phyloP scores from a whole-genome alignment of 2,888 invertebrate species.

The Suillia variegata region DNA sequence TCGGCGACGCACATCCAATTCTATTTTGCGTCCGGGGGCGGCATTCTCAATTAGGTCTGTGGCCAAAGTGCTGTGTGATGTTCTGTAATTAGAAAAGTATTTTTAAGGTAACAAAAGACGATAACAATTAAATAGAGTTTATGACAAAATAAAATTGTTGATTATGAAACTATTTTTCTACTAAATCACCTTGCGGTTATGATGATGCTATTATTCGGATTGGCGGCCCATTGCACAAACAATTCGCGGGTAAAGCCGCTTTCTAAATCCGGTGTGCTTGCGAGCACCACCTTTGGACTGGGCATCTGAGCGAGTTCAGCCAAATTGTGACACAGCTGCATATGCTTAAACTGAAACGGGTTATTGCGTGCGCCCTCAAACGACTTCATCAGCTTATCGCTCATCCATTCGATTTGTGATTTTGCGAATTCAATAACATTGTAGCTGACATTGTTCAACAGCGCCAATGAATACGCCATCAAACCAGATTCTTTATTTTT shows the following conservation, averaged over 20 bases:
- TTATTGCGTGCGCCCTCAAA: constrained; percentile 91
- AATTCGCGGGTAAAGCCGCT: constrained; percentile 93
- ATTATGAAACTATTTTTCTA: not conserved
- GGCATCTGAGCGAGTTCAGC: constrained; percentile 84
- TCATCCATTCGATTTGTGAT: constrained; percentile 99
- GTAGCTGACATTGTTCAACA: constrained; percentile 95
- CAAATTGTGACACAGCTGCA: constrained; percentile 92
- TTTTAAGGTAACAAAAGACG: constrained; percentile 14
- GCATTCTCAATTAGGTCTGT: constrained; percentile 80
- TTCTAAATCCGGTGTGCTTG: constrained; percentile 94
- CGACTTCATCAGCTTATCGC: constrained; percentile 93
- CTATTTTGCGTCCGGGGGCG: constrained; percentile 71
- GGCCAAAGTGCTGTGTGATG: constrained; percentile 80
- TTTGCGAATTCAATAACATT: constrained; percentile 99
- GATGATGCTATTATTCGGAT: constrained; percentile 91
- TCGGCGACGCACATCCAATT: constrained; percentile 72
- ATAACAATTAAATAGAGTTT: too few species aligned
- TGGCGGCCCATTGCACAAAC: constrained; percentile 91
- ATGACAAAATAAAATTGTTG: not conserved
- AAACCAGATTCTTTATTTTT: constrained; percentile 94
- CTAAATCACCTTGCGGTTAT: constrained; percentile 82
- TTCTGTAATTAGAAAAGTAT: constrained; percentile 61
- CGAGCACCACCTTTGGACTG: constrained; percentile 93
- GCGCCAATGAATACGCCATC: constrained; percentile 89
- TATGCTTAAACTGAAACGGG: constrained; percentile 93